phyloP scores from a whole-genome alignment of 2,888 invertebrate species.

The Phaonia tiefii region DNA sequence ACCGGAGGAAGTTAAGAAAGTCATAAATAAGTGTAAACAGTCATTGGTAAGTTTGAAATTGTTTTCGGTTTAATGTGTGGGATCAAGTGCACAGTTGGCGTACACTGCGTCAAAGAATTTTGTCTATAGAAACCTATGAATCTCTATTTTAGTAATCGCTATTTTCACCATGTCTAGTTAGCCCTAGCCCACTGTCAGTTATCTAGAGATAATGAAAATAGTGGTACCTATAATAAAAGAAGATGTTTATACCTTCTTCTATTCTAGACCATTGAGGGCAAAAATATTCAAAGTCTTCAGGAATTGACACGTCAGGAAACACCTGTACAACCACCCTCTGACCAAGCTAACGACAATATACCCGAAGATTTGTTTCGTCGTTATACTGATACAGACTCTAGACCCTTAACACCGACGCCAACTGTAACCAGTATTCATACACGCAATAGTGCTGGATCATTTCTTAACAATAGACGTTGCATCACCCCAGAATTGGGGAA shows the following conservation, averaged over 20 bases:
- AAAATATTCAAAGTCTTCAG: conserved; percentile 68
- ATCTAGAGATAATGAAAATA: background rate
- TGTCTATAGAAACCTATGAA: no score
- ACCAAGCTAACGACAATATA: conserved; percentile 83
- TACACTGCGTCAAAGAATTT: no score
- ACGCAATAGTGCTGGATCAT: conserved; percentile 83
- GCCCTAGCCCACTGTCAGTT: no score
- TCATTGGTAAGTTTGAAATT: conserved; percentile 83
- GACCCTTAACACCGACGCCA: conserved; percentile 90
- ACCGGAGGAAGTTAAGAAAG: conserved; percentile 86
- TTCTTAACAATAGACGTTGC: conserved; percentile 82
- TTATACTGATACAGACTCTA: conserved; percentile 92
- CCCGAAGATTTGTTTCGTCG: conserved; percentile 89
- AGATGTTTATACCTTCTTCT: no score
- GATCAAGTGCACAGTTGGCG: no score
- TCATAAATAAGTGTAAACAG: conserved; percentile 87
- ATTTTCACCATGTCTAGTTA: no score
- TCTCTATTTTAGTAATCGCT: no score
- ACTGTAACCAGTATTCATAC: conserved; percentile 88
- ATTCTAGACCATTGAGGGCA: conserved; percentile 72
- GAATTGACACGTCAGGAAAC: conserved; percentile 49
- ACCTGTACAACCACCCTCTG: background rate
- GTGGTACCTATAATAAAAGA: no score
- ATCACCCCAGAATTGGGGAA: conserved; percentile 86
- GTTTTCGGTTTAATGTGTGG: no score